phyloP scores from a whole-genome alignment of 2,797 vertebrate species.

The Mus minutoides region DNA sequence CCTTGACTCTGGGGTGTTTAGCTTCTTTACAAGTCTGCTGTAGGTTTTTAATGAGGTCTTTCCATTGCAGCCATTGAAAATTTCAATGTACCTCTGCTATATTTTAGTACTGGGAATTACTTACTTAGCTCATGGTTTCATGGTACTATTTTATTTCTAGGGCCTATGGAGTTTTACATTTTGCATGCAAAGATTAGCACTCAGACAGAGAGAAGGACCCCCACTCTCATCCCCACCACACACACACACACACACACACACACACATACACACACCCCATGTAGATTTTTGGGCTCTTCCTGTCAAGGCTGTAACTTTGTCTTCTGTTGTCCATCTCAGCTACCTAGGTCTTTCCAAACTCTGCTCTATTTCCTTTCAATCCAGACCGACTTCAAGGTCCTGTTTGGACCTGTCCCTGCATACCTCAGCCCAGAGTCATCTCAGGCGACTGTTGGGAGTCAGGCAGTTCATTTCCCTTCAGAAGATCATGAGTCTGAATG shows the following conservation, averaged over 20 bases:
- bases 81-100: conserved; percentile 48
- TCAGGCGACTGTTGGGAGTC: background rate
- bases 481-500: background rate
- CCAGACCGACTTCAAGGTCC: conserved; percentile 25
- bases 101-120: conserved; percentile 59
- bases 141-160: conserved; percentile 62
- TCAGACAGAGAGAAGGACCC: conserved; percentile 31
- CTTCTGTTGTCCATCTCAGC: conserved; percentile 42
- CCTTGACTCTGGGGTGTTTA: background rate
- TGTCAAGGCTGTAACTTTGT: conserved; percentile 6
- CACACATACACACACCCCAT: background rate
- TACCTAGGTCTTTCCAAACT: background rate
- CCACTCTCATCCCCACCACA: background rate
- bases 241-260: background rate
- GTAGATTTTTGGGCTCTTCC: conserved; percentile 41
- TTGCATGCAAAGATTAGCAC: conserved; percentile 52
- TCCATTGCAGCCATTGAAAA: conserved; percentile 63
- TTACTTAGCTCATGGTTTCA: conserved; percentile 52
- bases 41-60: conserved; percentile 55
- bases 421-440: background rate
- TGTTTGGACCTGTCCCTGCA: background rate
- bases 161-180: conserved; percentile 67
- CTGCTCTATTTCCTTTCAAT: background rate
- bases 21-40: conserved; percentile 26
- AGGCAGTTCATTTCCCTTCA: conserved; percentile 22